phyloP scores from a whole-genome alignment of 2,888 invertebrate species.

The Melanotus villosus region DNA sequence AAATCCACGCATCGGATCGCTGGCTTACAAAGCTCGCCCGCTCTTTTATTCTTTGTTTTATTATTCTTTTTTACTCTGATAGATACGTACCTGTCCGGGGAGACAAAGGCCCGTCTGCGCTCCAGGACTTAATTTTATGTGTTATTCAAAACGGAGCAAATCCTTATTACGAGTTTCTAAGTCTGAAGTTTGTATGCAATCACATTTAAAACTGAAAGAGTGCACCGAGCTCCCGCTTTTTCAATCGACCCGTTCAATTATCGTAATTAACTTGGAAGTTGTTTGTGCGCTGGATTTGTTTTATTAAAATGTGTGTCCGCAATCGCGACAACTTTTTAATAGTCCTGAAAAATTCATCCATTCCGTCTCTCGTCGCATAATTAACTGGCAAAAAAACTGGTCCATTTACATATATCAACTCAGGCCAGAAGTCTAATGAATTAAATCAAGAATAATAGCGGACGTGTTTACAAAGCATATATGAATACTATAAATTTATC shows the following conservation, averaged over 20 bases:
- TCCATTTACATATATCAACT: conserved; percentile 35
- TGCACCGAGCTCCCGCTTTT: conserved; percentile 48
- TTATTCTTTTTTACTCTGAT: conserved; percentile 45
- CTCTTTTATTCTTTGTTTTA: conserved; percentile 48
- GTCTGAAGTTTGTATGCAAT: conserved; percentile 57
- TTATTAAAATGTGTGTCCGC: conserved; percentile 51
- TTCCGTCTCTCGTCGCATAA: conserved; percentile 36
- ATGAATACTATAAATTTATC: conserved; percentile 40
- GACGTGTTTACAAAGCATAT: conserved; percentile 37
- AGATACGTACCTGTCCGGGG: conserved; percentile 46
- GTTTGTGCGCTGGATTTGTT: conserved; percentile 52
- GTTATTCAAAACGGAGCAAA: conserved; percentile 59
- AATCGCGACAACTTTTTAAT: conserved; percentile 53
- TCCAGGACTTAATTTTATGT: conserved; percentile 62
- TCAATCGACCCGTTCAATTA: conserved; percentile 61
- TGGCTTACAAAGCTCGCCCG: conserved; percentile 39
- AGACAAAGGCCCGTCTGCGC: conserved; percentile 48
- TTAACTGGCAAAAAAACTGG: conserved; percentile 30
- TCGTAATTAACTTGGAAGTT: conserved; percentile 61
- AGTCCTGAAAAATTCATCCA: conserved; percentile 46
- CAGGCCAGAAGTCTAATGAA: conserved; percentile 33
- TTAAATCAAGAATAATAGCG: conserved; percentile 40
- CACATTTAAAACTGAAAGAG: conserved; percentile 57
- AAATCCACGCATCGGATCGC: conserved; percentile 57
- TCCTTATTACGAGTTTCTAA: conserved; percentile 56